A percentile compares a stretch with the other conserved stretches of the same genome.
These are phyloP conservation scores for Darevskia nairensis DNA, from an alignment of 2,797 vertebrate species.

Conservation along the genomic window DNA sequence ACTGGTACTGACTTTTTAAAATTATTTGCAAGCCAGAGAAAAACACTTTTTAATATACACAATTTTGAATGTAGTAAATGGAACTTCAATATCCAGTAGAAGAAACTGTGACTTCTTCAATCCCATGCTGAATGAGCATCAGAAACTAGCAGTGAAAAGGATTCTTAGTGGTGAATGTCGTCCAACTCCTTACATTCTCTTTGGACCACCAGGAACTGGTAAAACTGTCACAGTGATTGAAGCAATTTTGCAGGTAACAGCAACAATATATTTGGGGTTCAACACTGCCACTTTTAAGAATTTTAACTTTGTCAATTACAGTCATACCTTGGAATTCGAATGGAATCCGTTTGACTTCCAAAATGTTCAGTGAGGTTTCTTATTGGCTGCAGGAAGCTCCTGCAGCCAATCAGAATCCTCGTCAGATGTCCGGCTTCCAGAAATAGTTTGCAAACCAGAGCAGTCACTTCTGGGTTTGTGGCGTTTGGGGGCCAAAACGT, in stretches of 20 bases:
- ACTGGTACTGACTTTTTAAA: neutral
- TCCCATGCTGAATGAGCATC: slow-evolving; percentile 85
- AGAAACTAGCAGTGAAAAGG: slow-evolving; percentile 89
- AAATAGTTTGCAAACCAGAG: no score
- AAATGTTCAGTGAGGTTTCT: no score
- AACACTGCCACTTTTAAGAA: neutral
- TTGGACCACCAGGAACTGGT: slow-evolving; percentile 96
- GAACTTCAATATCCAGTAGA: slow-evolving; percentile 13
- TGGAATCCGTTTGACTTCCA: no score
- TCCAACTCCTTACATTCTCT: slow-evolving; percentile 91
- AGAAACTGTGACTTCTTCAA: slow-evolving; percentile 85
- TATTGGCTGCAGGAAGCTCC: no score
- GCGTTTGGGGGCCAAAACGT: no score
- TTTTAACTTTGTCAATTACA: neutral
- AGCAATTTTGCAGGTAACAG: slow-evolving; percentile 90
- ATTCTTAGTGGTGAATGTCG: slow-evolving; percentile 91
- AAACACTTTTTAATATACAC: neutral
- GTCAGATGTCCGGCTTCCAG: no score
- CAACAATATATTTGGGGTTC: neutral
- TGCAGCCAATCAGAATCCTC: no score
- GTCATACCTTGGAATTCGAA: no score
- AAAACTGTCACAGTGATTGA: slow-evolving; percentile 96
- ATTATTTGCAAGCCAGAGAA: neutral
- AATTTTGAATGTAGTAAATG: slow-evolving; percentile 44
- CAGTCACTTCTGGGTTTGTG: no score